phyloP scores from a whole-genome alignment of 2,888 invertebrate genomes.

The Zygaena filipendulae region DNA sequence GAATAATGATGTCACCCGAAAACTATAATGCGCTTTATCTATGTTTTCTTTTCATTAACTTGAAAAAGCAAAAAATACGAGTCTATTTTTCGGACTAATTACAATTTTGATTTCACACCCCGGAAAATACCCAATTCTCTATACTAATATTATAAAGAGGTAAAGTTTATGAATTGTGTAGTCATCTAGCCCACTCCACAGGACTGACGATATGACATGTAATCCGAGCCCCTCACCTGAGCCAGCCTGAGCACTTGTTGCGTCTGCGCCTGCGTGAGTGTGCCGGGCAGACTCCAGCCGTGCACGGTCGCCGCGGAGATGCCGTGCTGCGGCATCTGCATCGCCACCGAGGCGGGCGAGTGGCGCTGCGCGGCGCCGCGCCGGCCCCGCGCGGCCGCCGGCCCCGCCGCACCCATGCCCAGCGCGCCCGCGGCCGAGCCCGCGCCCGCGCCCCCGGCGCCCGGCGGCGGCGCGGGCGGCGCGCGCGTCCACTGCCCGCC shows the following conservation, averaged over 20 bases:
- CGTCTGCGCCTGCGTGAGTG: conserved; percentile 56
- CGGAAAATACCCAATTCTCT: too few relatives aligned
- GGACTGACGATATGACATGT: too few relatives aligned
- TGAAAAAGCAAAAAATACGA: too few relatives aligned
- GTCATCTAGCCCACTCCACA: too few relatives aligned
- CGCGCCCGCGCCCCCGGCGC: conserved; percentile 31
- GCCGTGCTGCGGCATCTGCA: conserved; percentile 52
- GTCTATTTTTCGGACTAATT: too few relatives aligned
- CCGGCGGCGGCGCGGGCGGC: conserved; percentile 76
- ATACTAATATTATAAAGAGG: too few relatives aligned
- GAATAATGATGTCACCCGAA: too few relatives aligned
- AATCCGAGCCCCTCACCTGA: too few relatives aligned
- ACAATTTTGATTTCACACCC: too few relatives aligned
- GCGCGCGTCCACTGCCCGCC: conserved; percentile 84
- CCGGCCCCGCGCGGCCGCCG: conserved; percentile 42
- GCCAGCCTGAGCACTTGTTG: conserved; percentile 62
- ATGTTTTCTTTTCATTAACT: too few relatives aligned
- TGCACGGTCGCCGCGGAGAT: conserved; percentile 52
- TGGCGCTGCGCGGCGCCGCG: conserved; percentile 38
- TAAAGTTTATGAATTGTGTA: too few relatives aligned
- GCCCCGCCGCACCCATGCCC: conserved; percentile 26
- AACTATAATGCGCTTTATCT: too few relatives aligned
- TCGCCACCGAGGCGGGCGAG: conserved; percentile 33
- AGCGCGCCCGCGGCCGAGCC: conserved; percentile 27
- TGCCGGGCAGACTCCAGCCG: conserved; percentile 35